These are phyloP conservation scores for Heliocidaris erythrogramma DNA, from an alignment of 35 echinoderm and acorn worm species.

Conservation along the genomic window DNA sequence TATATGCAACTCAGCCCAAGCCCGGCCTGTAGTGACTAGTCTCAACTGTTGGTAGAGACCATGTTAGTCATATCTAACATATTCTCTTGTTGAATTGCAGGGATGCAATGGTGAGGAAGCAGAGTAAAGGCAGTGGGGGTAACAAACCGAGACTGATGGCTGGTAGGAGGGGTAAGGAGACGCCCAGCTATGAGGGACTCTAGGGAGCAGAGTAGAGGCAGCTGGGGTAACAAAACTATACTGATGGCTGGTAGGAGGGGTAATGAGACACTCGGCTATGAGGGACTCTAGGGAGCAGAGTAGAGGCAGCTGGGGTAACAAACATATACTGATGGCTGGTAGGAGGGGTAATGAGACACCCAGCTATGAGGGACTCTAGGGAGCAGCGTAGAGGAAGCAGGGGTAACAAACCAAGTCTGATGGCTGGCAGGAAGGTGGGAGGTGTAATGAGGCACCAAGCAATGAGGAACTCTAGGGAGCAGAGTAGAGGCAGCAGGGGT, in stretches of 20 bases:
- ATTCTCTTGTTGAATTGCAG: neutral
- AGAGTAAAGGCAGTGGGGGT: constrained; percentile 32
- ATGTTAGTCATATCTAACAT: neutral
- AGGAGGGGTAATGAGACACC: neutral
- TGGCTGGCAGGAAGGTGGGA: neutral
- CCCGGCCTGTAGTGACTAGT: too few species aligned
- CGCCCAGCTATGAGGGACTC: constrained; percentile 41
- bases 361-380: neutral
- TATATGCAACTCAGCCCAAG: too few species aligned
- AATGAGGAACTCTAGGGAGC: neutral
- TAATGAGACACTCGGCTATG: constrained; percentile 31
- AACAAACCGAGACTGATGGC: neutral
- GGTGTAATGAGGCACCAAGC: neutral
- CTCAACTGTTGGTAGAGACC: neutral
- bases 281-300: neutral
- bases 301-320: neutral
- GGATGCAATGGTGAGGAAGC: constrained; percentile 25
- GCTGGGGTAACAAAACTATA: neutral
- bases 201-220: constrained; percentile 1
- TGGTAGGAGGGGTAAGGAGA: constrained; percentile 30
- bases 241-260: constrained; percentile 41
- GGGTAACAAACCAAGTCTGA: neutral
- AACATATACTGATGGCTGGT: neutral
- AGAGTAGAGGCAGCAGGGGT: neutral
- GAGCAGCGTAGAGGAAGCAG: neutral